Evolutionary conservation across 2,888 invertebrate species (phyloP), one percentile per base, ranked within the genome.

Genomic region (Hedychridium roseum): DNA sequence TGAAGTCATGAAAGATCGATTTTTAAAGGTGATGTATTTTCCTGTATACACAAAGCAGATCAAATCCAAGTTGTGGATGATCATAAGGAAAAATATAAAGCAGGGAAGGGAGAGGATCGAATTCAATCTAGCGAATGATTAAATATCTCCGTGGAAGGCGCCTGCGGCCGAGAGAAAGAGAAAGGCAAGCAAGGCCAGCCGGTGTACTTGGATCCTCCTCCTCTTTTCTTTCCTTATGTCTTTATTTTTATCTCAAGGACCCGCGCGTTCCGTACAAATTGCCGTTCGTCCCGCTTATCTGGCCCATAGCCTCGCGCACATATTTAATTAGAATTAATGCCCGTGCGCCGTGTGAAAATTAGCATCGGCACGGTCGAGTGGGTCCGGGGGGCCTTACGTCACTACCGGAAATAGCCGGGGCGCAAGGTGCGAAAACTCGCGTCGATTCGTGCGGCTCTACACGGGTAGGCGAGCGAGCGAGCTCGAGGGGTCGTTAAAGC

Each of bases 81-180:
- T 54, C 39, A 54, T 56, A 58, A 56, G 69, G 56, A 67, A 69
- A 70, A 67, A 70, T 70, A 71, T 71, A 71, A 64, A 69, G 58
- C 67, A 65, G 46, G 56, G 54, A 57, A 46, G 20, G 50, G 50
- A 51, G 60, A 54, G 39, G 50, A 55, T 55, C 55, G 64, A 60
- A 70, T 71, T 71, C 67, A 70, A 72, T 71, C 69, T 66, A 66
- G 54, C 71, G 68, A 70, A 72, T 71, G 70, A 71, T 71, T 68
- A 70, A 70, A 70, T 64, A 64, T 68, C 65, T 71, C 66, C 64
- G 59, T 61, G 28, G 49, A 48, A 64, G 60, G 50, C 46, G 38
- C 37, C 51, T 36, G 12, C 9, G 20, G 40, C 20, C 27, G 27
- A 28, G 18, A 46, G 32, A 48, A 43, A 36, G 50, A 51, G 46